Conservation (phyloP, 2,797 vertebrate species). For the Thamnophis elegans region DNA sequence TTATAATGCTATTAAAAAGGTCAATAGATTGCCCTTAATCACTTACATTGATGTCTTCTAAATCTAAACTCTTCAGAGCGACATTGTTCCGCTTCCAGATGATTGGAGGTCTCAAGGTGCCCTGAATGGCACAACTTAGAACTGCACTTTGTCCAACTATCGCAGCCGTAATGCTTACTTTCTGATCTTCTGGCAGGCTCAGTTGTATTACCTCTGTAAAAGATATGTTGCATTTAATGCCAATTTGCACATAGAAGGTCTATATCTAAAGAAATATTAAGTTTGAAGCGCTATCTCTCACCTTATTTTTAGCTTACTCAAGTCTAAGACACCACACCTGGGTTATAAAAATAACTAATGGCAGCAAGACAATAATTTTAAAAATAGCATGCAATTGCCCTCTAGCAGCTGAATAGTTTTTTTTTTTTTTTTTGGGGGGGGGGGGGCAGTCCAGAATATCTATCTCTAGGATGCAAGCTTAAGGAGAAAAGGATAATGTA, state of each 20-base stretch:
- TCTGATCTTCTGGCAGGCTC: constrained; percentile 87
- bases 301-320: not conserved
- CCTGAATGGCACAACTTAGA: constrained; percentile 86
- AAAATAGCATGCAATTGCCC: not conserved
- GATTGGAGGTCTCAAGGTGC: constrained; percentile 85
- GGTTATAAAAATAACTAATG: not conserved
- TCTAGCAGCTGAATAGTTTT: not conserved
- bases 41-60: constrained; percentile 97
- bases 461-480: not conserved
- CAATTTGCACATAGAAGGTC: constrained; percentile 37
- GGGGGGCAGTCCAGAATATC: not conserved
- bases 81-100: constrained; percentile 92
- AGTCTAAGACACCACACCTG: not conserved
- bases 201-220: constrained; percentile 89
- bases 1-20: constrained; percentile 3
- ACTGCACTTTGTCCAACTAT: constrained; percentile 92
- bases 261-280: not conserved
- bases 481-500: not conserved
- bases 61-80: constrained; percentile 85
- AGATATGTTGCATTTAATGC: constrained; percentile 45
- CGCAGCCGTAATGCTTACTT: constrained; percentile 76
- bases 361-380: not conserved
- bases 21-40: constrained; percentile 15
- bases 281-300: not conserved
- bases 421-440: no score